These are phyloP conservation scores for Nemoura dubitans DNA, from an alignment of 2,888 invertebrate species.

Conservation along the genomic window DNA sequence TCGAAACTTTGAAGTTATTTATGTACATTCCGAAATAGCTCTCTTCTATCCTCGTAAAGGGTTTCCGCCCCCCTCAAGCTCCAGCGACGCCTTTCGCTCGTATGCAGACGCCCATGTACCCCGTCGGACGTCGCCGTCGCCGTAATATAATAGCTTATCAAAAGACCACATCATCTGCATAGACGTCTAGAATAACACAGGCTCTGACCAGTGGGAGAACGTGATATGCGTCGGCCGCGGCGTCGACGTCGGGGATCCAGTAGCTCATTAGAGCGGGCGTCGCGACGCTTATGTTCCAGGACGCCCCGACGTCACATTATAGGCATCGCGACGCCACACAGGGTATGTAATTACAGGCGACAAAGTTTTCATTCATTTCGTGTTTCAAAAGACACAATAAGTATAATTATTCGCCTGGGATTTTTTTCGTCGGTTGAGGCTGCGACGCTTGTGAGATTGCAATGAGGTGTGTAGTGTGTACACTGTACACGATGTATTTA, in stretches of 20 bases:
- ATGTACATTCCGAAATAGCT: constrained; percentile 12
- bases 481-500: not conserved
- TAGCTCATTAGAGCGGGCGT: constrained; percentile 48
- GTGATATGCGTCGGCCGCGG: not conserved
- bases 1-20: constrained; percentile 12
- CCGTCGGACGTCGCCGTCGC: constrained; percentile 44
- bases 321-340: not conserved
- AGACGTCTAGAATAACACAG: constrained; percentile 26
- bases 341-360: not conserved
- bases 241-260: constrained; percentile 32
- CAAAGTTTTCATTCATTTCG: not conserved
- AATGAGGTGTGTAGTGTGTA: too few species aligned
- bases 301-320: constrained; percentile 30
- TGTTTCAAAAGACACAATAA: constrained; percentile 3
- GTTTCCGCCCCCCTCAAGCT: constrained; percentile 22
- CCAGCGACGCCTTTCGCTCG: not conserved
- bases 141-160: constrained; percentile 51
- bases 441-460: too few species aligned
- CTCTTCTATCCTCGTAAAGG: constrained; percentile 13
- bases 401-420: not conserved
- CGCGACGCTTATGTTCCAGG: constrained; percentile 28
- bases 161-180: constrained; percentile 41
- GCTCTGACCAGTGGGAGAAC: not conserved
- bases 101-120: constrained; percentile 14
- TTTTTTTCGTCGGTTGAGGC: not conserved